Evolutionary conservation across 2,888 invertebrate genomes (phyloP), one percentile per base, ranked within the genome.

Genomic region (Eremobia ochroleuca): DNA sequence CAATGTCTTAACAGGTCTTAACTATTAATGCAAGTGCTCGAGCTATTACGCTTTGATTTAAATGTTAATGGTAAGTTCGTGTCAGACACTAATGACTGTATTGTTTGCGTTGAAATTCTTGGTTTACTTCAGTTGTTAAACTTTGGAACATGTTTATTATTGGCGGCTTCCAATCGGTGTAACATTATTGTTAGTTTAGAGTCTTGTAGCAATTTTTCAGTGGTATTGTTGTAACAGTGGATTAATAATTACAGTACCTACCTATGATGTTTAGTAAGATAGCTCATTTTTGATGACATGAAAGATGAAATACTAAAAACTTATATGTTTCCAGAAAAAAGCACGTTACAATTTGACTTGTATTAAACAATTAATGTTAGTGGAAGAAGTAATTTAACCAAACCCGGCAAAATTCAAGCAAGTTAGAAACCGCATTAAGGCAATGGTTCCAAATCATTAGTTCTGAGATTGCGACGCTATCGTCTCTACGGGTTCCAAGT

Each of bases 391-490:
- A 85, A 86, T 86, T 86, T 86, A 79, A 74, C 77, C 75, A 75
- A 85, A 86, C 65, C 73, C 76, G 73, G 62, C 71, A 72, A 71
- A 64, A 31, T 81, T 83, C 64, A 85, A 71, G 84, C 71, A 75
- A 86, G 86, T 86, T 81, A 82, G 77, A 55, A 79, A 80, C 76
- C 74, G 76, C 82, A 79, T 84, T 86, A 86, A 84, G 75, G 77
- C 79, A 76, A 86, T 86, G 86, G 86, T 68, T 81, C 69, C 77
- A 81, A 86, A 84, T 86, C 79, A 86, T 86, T 86, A 79, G 86
- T 84, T 84, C 64, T 75, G 85, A 82, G 77, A 86, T 86, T 84
- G 83, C 83, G 83, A 62, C 62, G 77, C 78, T 73, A 85, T 72
- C 78, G 76, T 74, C 76, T 81, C 81, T 73, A 58, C 81, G 70